These are phyloP conservation scores for Sylvilagus bachmani DNA, from an alignment of 2,113 vertebrate species.

Conservation along the genomic window DNA sequence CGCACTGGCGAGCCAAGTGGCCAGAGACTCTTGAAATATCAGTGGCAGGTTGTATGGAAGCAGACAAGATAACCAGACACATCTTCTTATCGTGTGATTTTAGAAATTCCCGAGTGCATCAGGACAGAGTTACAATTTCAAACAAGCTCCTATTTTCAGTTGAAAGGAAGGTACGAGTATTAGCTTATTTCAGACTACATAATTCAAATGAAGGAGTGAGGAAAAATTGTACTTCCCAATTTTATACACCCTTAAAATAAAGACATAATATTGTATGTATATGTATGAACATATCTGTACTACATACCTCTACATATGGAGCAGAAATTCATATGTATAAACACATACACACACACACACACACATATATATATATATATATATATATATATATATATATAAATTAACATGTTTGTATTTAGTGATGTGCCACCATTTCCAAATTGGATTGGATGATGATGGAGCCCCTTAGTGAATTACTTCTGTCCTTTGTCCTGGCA, in stretches of 20 bases:
- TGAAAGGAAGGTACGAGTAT: not conserved
- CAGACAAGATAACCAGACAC: not conserved
- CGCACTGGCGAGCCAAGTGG: not conserved
- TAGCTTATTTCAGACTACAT: not conserved
- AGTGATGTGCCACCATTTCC: not conserved
- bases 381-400: not conserved
- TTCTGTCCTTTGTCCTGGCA: constrained; percentile 69
- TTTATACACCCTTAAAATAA: not conserved
- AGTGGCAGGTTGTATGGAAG: not conserved
- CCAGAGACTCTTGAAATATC: not conserved
- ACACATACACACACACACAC: fast-evolving
- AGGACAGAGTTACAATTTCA: not conserved
- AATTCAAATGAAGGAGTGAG: not conserved
- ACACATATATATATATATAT: not conserved
- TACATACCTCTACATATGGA: not conserved
- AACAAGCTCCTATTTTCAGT: not conserved
- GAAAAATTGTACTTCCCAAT: not conserved
- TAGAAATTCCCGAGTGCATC: not conserved
- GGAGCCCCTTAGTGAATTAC: constrained; percentile 50
- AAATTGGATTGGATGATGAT: not conserved
- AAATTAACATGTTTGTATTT: not conserved
- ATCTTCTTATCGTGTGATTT: not conserved
- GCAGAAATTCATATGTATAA: not conserved
- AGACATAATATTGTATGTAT: fast-evolving
- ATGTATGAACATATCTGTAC: not conserved